Evolutionary conservation across 2,797 vertebrate species (phyloP).

Genomic region (Arrhamphus sclerolepis): DNA sequence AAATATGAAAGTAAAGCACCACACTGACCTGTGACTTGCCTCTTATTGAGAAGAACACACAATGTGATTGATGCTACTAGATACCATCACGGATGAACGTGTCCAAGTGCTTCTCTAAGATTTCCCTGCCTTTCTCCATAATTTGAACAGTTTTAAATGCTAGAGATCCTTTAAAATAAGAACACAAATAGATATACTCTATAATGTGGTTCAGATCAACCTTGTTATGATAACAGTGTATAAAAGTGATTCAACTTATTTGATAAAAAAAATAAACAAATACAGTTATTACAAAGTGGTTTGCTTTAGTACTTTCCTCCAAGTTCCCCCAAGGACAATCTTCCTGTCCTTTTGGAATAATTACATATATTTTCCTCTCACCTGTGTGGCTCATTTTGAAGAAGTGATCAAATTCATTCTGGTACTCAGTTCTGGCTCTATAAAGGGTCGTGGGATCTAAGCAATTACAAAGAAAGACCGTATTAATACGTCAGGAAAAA

Average conservation of each 20-base stretch:
- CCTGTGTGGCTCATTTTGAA: conserved; percentile 45
- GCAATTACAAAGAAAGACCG: neutral
- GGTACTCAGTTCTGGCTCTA: conserved; percentile 76
- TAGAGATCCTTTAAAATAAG: conserved; percentile 44
- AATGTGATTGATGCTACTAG: conserved; percentile 5
- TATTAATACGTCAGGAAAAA: neutral
- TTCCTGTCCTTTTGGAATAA: neutral
- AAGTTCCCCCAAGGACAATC: neutral
- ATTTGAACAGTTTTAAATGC: conserved; percentile 66
- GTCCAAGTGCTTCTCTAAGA: conserved; percentile 76
- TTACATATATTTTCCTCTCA: conserved; percentile 38
- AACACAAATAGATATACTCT: neutral
- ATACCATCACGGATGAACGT: conserved; percentile 70
- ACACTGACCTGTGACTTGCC: conserved; percentile 3
- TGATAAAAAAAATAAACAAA: too few relatives aligned
- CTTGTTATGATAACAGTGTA: neutral
- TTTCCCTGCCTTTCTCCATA: conserved; percentile 72
- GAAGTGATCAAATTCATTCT: conserved; percentile 75
- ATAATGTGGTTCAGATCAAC: neutral
- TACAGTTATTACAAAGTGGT: neutral
- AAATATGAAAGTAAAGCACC: conserved; percentile 23
- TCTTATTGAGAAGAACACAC: conserved; percentile 12
- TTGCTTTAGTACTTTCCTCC: neutral
- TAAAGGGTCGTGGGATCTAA: conserved; percentile 79
- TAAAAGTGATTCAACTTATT: too few relatives aligned